These are phyloP conservation scores for Notocelia uddmanniana DNA, from an alignment of 2,888 invertebrate species.

Conservation along the genomic window DNA sequence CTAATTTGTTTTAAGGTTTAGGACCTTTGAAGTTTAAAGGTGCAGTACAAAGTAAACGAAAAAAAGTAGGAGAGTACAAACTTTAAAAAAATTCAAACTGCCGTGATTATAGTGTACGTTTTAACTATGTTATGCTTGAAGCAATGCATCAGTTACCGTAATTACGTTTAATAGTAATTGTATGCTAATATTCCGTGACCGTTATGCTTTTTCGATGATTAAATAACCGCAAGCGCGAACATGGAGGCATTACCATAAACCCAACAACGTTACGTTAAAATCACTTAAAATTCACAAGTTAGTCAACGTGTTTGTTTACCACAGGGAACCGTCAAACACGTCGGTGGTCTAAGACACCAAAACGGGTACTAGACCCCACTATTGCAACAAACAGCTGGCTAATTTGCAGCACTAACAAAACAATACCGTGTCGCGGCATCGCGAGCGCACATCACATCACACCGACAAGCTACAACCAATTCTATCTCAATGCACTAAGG, in stretches of 20 bases:
- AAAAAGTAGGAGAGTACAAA: neutral
- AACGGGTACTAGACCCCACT: constrained; percentile 70
- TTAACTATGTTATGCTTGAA: neutral
- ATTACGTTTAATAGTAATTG: constrained; percentile 27
- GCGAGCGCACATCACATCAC: constrained; percentile 56
- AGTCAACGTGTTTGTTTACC: constrained; percentile 26
- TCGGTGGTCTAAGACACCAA: constrained; percentile 64
- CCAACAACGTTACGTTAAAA: neutral
- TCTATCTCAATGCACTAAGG: constrained; percentile 62
- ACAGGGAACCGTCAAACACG: constrained; percentile 57
- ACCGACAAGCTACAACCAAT: constrained; percentile 60
- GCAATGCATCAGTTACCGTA: constrained; percentile 21
- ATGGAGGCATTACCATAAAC: constrained; percentile 38
- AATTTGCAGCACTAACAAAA: constrained; percentile 79
- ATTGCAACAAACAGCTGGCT: constrained; percentile 77
- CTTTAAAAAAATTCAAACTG: neutral
- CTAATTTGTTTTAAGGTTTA: neutral
- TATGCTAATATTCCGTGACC: constrained; percentile 42
- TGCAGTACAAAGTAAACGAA: neutral
- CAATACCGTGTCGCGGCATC: constrained; percentile 60
- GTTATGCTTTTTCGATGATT: constrained; percentile 19
- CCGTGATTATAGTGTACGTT: constrained; percentile 6
- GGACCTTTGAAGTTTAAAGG: neutral
- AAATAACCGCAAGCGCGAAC: constrained; percentile 36
- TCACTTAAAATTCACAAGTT: constrained; percentile 16